Base-by-base conservation (phyloP, 2,888 invertebrate genomes). In the Mycalesis mineus region DNA sequence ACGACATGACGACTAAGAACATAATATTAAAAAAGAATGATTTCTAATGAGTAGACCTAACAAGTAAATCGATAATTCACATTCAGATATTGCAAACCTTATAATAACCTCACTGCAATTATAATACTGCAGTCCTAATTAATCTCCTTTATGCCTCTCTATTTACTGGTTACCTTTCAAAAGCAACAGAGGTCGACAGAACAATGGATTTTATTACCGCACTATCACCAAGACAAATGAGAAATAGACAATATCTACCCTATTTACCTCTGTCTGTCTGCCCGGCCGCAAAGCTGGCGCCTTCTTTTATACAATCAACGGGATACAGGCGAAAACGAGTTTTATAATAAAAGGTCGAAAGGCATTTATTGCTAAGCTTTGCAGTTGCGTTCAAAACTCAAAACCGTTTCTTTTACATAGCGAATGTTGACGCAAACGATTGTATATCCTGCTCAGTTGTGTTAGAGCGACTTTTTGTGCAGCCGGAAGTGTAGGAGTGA, bases 181-280 rank as follows among this genome's bases (percentile, higher is more conserved):
- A 65, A 61, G 64, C 65, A 64, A 52, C 59, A 58, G 61, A 67
- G 63, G 65, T 68, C 61, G 65, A 62, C 67, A 61, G 64, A 64
- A 84, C 82, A 86, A 84, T 82, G 77, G 78, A 74, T 80, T 81
- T 81, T 81, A 80, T 80, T 76, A 82, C 78, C 77, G 63, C 76
- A 81, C 80, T 80, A 82, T 80, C 77, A 76, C 73, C 75, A 85
- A 88, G 87, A 88, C 85, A 86, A 88, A 88, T 86, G 87, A 84
- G 82, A 79, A 82, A 86, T 82, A 84, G 75, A 84, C 81, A 77
- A 82, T 77, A 80, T 74, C 75, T 72, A 79, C 75, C 77, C 81
- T 86, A 85, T 84, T 85, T 88, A 88, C 79, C 77, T 75, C 78
- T 76, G 78, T 74, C 78, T 77, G 77, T 77, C 75, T 74, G 68